Evolutionary conservation across 1,140 invertebrate genomes (phyloP).

Genomic region (Drosophila pseudoobscura): DNA sequence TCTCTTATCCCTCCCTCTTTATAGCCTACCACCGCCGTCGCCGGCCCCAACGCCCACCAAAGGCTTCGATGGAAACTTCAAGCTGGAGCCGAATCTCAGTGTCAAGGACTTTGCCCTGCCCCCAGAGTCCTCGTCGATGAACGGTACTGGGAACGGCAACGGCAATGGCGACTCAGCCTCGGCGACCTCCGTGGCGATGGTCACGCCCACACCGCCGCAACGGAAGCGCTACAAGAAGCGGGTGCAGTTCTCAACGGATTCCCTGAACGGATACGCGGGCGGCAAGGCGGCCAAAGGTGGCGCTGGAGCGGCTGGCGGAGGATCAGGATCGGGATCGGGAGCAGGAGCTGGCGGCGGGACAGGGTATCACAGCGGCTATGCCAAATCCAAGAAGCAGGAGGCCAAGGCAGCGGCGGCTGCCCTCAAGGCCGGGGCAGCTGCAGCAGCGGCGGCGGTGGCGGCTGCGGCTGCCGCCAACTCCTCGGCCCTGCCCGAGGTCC

Average conservation of each 20-base stretch:
- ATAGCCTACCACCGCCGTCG: constrained; percentile 71
- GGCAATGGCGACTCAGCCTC: constrained; percentile 33
- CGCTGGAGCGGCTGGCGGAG: constrained; percentile 21
- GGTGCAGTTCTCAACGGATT: constrained; percentile 76
- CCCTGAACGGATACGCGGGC: constrained; percentile 68
- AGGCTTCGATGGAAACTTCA: constrained; percentile 80
- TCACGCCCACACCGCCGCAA: constrained; percentile 63
- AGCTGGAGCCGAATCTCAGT: constrained; percentile 80
- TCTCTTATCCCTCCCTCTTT: background rate
- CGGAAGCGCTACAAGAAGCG: constrained; percentile 81
- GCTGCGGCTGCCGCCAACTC: constrained; percentile 53
- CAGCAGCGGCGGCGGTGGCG: constrained; percentile 50
- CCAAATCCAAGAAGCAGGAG: constrained; percentile 69
- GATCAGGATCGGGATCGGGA: constrained; percentile 1
- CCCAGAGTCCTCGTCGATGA: constrained; percentile 25
- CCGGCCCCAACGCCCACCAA: constrained; percentile 77
- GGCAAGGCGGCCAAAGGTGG: constrained; percentile 23
- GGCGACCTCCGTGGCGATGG: constrained; percentile 21
- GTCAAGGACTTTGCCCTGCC: constrained; percentile 75
- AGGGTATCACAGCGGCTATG: constrained; percentile 17
- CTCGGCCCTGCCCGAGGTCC: constrained; percentile 72
- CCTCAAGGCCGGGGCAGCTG: constrained; percentile 48
- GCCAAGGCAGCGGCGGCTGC: constrained; percentile 67
- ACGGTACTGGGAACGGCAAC: constrained; percentile 48
- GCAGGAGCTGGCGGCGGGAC: background rate